Percentiles rank a stretch among this genome's conserved stretches.
Evolutionary conservation across 2,113 vertebrate species (phyloP).

Genomic region (Gasterosteus aculeatus): DNA sequence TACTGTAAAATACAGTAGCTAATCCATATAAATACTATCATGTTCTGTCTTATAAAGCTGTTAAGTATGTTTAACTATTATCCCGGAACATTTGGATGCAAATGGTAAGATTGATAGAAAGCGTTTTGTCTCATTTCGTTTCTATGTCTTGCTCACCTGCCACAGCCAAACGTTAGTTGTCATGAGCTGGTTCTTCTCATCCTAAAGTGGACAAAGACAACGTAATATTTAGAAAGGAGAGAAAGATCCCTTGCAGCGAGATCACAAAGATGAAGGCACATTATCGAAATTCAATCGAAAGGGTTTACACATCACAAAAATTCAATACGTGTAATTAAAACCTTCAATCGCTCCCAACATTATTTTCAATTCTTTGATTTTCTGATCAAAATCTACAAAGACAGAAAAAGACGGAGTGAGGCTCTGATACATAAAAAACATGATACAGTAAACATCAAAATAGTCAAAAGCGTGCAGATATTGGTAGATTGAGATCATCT

Average conservation of each 20-base stretch:
- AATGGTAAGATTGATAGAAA: neutral
- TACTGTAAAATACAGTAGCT: neutral
- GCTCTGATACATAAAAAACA: neutral
- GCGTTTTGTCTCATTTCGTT: neutral
- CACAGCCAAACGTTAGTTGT: constrained; percentile 96
- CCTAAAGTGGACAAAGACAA: constrained; percentile 75
- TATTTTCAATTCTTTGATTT: neutral
- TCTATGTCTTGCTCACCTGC: constrained; percentile 69
- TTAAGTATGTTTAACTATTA: no score
- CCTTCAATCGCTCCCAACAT: neutral
- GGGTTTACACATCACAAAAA: neutral
- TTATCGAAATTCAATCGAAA: neutral
- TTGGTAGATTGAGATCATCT: neutral
- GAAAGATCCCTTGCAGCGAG: neutral
- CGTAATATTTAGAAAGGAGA: neutral
- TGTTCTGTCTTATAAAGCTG: no score
- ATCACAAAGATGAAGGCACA: neutral
- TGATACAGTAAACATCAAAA: neutral
- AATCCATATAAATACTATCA: neutral
- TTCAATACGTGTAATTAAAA: neutral
- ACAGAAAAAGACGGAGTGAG: neutral
- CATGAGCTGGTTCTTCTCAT: constrained; percentile 99
- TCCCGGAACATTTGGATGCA: neutral
- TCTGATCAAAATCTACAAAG: neutral
- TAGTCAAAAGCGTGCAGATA: neutral